These are phyloP conservation scores for Pherbina coryleti DNA, from an alignment of 2,888 invertebrate species.

Conservation along the genomic window DNA sequence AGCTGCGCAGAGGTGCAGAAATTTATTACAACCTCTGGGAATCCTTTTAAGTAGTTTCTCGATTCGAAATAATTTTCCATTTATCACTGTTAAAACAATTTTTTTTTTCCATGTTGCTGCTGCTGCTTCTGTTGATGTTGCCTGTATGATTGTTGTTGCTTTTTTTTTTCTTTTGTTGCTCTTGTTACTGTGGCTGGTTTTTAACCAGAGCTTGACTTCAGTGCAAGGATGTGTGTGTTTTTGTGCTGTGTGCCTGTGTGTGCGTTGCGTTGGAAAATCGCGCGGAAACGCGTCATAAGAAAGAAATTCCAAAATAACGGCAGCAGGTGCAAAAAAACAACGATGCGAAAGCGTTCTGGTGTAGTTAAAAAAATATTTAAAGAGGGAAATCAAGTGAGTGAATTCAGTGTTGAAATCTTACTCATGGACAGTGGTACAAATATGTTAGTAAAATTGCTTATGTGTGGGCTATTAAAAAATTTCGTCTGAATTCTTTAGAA, in stretches of 20 bases:
- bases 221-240: not conserved
- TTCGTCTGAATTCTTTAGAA: no score
- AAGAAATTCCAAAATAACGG: conserved; percentile 59
- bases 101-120: conserved; percentile 39
- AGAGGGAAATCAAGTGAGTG: no score
- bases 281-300: not conserved
- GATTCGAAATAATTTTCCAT: conserved; percentile 64
- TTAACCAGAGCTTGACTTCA: not conserved
- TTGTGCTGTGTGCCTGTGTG: not conserved
- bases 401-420: no score
- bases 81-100: conserved; percentile 64
- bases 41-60: conserved; percentile 65
- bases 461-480: no score
- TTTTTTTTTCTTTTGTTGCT: not conserved
- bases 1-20: conserved; percentile 48
- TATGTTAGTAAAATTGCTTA: no score
- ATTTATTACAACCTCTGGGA: conserved; percentile 66
- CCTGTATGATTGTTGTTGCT: not conserved
- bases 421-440: no score
- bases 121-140: not conserved
- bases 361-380: not conserved
- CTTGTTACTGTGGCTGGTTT: not conserved
- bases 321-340: conserved; percentile 32
- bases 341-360: not conserved
- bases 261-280: not conserved